Evolutionary conservation across 2,797 vertebrate genomes (phyloP).

Genomic region (Sebastes vulpes): DNA sequence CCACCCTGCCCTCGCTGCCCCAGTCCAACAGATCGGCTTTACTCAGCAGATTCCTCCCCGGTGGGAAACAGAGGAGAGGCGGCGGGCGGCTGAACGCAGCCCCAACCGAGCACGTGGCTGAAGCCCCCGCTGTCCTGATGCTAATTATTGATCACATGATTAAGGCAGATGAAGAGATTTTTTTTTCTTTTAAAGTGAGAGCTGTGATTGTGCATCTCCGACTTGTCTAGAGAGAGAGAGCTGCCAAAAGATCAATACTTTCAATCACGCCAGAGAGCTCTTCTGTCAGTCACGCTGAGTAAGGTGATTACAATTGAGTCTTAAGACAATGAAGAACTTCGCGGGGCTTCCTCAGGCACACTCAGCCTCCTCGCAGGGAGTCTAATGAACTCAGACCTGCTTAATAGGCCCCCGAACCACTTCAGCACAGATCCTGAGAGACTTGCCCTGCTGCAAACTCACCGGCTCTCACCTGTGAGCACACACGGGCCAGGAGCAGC

Average conservation of each 20-base stretch:
- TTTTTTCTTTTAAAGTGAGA: slow-evolving; percentile 82
- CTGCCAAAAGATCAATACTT: slow-evolving; percentile 94
- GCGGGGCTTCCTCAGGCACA: slow-evolving; percentile 87
- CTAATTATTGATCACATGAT: slow-evolving; percentile 98
- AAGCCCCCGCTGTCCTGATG: slow-evolving; percentile 87
- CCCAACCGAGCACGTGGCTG: slow-evolving; percentile 86
- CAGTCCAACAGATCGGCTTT: slow-evolving; percentile 90
- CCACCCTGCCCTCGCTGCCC: slow-evolving; percentile 87
- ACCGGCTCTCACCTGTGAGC: slow-evolving; percentile 44
- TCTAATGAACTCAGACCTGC: slow-evolving; percentile 91
- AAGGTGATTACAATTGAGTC: slow-evolving; percentile 98
- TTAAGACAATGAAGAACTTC: slow-evolving; percentile 96
- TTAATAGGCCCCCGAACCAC: slow-evolving; percentile 81
- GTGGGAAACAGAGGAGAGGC: slow-evolving; percentile 63
- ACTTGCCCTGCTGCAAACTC: slow-evolving; percentile 21
- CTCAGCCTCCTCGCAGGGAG: slow-evolving; percentile 87
- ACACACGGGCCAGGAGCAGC: slow-evolving; percentile 7
- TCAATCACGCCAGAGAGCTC: slow-evolving; percentile 93
- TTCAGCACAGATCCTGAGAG: slow-evolving; percentile 52
- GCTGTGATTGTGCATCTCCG: slow-evolving; percentile 92
- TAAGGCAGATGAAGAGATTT: slow-evolving; percentile 96
- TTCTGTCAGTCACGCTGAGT: slow-evolving; percentile 94
- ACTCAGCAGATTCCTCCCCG: slow-evolving; percentile 93
- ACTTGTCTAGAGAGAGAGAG: slow-evolving; percentile 89
- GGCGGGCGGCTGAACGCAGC: slow-evolving; percentile 81